Evolutionary conservation across 2,888 invertebrate genomes (phyloP).

Genomic region (Dolichopus griseipennis): DNA sequence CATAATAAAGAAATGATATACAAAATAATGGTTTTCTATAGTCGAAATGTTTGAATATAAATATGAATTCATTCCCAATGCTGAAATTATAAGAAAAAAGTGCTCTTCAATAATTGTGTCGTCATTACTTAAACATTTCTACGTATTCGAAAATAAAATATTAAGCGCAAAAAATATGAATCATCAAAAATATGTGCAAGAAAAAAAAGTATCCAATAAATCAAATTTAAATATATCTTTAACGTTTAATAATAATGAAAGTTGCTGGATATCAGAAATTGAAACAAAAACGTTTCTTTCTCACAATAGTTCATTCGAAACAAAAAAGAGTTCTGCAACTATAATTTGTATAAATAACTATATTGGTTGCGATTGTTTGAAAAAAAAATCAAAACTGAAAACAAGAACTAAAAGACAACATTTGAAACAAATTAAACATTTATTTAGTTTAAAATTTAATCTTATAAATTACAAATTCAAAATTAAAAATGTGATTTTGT

Average conservation of each 20-base stretch:
- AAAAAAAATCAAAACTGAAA: neutral
- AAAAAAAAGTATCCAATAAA: neutral
- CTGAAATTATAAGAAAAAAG: too few relatives aligned
- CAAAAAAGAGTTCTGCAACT: neutral
- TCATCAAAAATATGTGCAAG: neutral
- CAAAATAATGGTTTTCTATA: too few relatives aligned
- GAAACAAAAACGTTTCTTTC: neutral
- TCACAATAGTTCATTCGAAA: neutral
- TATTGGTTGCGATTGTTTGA: neutral
- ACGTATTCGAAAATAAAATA: neutral
- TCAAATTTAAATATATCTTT: neutral
- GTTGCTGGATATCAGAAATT: neutral
- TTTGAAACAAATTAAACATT: neutral
- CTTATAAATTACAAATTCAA: neutral
- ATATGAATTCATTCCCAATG: too few relatives aligned
- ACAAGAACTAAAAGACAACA: neutral
- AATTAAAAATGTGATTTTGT: neutral
- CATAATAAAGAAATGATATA: too few relatives aligned
- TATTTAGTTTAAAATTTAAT: neutral
- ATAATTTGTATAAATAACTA: neutral
- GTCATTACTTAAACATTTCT: too few relatives aligned
- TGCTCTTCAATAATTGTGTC: too few relatives aligned
- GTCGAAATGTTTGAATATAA: too few relatives aligned
- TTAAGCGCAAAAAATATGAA: neutral
- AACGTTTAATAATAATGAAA: neutral